These are phyloP conservation scores for Lophotis ruficrista DNA, from an alignment of 2,113 vertebrate species.

Conservation along the genomic window DNA sequence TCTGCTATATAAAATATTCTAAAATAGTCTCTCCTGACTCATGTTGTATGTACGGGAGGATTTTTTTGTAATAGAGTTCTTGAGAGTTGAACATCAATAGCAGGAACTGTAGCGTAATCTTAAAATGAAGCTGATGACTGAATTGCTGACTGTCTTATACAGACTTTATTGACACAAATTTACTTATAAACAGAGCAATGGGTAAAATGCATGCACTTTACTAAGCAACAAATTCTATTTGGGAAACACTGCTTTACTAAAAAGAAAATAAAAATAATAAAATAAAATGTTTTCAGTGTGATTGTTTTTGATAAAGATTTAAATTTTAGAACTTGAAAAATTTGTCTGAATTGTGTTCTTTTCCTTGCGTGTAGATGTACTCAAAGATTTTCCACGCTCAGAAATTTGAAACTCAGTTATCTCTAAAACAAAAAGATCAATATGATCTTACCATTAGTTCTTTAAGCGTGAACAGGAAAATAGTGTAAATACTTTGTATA, in stretches of 20 bases:
- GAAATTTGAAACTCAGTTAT: not conserved
- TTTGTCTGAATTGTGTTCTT: not conserved
- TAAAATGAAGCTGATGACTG: not conserved
- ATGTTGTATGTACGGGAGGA: not conserved
- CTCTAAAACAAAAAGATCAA: not conserved
- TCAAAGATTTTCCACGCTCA: not conserved
- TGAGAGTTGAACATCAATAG: not conserved
- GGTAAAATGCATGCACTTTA: not conserved
- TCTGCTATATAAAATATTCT: slow-evolving; percentile 38
- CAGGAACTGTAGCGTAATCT: not conserved
- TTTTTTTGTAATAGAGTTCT: slow-evolving; percentile 5
- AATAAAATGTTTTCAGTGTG: fast-evolving
- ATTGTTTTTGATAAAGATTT: not conserved
- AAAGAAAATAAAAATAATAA: not conserved
- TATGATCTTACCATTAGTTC: not conserved
- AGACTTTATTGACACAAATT: not conserved
- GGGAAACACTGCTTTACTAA: not conserved
- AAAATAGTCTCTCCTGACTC: not conserved
- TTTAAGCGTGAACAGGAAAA: not conserved
- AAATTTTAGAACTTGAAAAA: not conserved
- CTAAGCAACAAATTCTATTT: not conserved
- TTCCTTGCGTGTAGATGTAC: not conserved
- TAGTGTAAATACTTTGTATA: not conserved
- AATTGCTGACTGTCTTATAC: not conserved
- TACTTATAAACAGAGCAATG: not conserved